These are phyloP conservation scores for Pluvianellus socialis DNA, from an alignment of 2,113 vertebrate species.

Conservation along the genomic window DNA sequence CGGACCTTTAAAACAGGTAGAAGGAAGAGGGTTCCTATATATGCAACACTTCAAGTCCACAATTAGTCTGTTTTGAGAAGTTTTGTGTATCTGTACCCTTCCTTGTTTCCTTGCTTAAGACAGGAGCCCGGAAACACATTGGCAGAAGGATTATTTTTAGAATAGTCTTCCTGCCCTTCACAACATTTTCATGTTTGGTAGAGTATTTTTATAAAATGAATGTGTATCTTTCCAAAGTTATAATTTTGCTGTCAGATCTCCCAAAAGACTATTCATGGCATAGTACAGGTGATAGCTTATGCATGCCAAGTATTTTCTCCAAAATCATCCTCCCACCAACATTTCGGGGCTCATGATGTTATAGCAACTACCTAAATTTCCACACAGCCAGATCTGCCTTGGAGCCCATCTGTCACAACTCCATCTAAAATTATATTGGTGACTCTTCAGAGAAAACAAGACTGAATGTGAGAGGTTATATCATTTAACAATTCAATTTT, in stretches of 20 bases:
- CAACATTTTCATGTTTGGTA: not conserved
- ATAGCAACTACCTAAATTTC: conserved; percentile 25
- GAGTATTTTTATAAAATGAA: not conserved
- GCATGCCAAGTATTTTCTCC: not conserved
- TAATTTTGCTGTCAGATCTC: conserved; percentile 12
- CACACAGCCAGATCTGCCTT: not conserved
- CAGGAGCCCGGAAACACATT: not conserved
- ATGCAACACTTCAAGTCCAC: not conserved
- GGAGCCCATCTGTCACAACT: conserved; percentile 41
- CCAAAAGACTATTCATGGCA: conserved; percentile 2
- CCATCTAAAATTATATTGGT: not conserved
- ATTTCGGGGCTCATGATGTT: conserved; percentile 12
- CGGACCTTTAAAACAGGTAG: not conserved
- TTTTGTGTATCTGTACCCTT: not conserved
- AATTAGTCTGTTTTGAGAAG: not conserved
- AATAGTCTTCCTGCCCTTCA: not conserved
- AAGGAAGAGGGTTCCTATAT: not conserved
- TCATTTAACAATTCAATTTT: not conserved
- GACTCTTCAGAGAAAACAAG: not conserved
- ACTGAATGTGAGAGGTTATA: not conserved
- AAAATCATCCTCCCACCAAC: conserved; percentile 20
- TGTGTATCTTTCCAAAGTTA: not conserved
- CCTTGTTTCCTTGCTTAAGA: not conserved
- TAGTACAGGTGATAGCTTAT: conserved; percentile 27
- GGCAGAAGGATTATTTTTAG: not conserved